Evolutionary conservation across 2,113 vertebrate genomes (phyloP), one percentile per base, ranked within the genome.

Genomic region (Ornithorhynchus anatinus): DNA sequence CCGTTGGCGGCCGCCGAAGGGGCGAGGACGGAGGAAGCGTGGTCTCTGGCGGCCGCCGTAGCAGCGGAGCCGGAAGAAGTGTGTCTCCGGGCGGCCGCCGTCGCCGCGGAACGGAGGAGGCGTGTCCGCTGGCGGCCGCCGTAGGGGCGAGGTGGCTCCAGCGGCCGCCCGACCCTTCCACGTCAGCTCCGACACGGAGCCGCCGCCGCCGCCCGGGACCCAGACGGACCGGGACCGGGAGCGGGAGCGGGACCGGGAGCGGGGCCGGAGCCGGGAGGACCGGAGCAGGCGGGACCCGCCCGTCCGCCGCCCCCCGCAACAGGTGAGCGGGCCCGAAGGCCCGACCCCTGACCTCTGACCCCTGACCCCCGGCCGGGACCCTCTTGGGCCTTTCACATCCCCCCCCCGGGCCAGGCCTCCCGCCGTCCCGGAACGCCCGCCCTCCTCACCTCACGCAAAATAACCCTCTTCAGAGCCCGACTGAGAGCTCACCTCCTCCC

Each of bases 101-200:
- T 93, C 10, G 2, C 10, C 8, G 29, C 22, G n/a, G 2, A 11
- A 6, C 31, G 1, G 10, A 9, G 14, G 31, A 79, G 22, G 61
- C 23, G 6, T 89, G 89, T 85, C 89, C 89, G 38, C 1, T 20
- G 8, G 0, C 57, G 5, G 85, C 73, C 59, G 62, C 92, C 93
- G 90, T 93, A 92, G 38, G 8, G 5, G 59, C 88, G 71, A 76
- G 84, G 75, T 82, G 89, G 84, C 82, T 2, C 29, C 0, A 37
- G 60, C 39, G 7, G 8, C 31, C 7, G 32, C 31, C 17, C 77
- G 71, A 81, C 10, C 60, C 47, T 75, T 92, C 92, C 92, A 94
- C 93, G 93, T 94, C 93, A 94, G 88, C 92, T 61, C 1, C 66
- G 80, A 68, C 50, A 70, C 25, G 32, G 52, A 59, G 37, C 52